Percentiles rank a stretch among this genome's conserved stretches.
Conservation (phyloP, 1,140 invertebrate species). For the Gryllus bimaculatus region DNA sequence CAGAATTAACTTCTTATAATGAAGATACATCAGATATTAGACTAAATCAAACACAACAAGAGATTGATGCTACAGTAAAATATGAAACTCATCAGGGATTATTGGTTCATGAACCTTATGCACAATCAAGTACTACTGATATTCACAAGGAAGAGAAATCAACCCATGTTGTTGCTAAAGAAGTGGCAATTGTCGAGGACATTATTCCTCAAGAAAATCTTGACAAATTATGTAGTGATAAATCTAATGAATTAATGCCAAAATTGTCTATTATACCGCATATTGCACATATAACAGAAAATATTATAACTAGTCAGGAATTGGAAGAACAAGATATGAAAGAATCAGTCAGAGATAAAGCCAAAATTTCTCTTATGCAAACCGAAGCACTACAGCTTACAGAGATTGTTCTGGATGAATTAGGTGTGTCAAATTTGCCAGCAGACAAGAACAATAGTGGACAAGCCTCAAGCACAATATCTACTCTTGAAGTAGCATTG, state of each 20-base stretch:
- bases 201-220: conserved; percentile 10
- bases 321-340: neutral
- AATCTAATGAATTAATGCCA: too few relatives aligned
- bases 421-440: neutral
- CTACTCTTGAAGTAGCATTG: conserved; percentile 21
- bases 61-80: neutral
- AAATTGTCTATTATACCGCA: neutral
- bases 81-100: conserved; percentile 10
- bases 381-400: neutral
- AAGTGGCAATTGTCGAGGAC: neutral
- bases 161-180: neutral
- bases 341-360: neutral
- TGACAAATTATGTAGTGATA: neutral
- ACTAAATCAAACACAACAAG: neutral
- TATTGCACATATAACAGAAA: neutral
- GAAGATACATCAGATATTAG: neutral
- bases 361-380: neutral
- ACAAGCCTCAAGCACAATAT: neutral
- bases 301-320: neutral
- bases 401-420: neutral
- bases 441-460: neutral
- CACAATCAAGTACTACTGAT: neutral
- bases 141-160: neutral
- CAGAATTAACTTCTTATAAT: neutral
- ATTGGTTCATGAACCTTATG: conserved; percentile 1